phyloP scores from a whole-genome alignment of 2,113 vertebrate species.

The Phyllopteryx taeniolatus region DNA sequence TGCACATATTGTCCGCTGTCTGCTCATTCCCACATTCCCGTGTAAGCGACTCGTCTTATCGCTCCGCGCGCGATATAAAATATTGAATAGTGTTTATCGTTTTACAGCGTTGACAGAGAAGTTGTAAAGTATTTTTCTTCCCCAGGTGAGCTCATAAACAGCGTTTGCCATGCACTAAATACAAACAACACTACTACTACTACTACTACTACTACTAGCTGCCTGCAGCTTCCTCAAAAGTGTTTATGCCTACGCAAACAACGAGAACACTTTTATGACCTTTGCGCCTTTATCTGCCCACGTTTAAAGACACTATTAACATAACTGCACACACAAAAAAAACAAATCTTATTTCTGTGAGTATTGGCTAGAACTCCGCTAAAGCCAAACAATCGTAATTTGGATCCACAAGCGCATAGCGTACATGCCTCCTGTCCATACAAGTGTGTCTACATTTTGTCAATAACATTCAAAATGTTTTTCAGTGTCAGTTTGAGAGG shows the following conservation, averaged over 20 bases:
- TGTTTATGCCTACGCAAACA: background rate
- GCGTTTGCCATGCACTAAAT: background rate
- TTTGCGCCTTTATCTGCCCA: background rate
- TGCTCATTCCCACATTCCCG: background rate
- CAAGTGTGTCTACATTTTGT: background rate
- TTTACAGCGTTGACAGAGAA: slow-evolving; percentile 4
- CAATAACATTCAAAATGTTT: background rate
- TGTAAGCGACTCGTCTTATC: background rate
- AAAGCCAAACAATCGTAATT: background rate
- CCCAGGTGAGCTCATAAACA: background rate
- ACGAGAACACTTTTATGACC: background rate
- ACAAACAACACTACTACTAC: background rate
- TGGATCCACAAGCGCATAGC: background rate
- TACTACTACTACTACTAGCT: background rate
- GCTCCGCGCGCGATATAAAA: background rate
- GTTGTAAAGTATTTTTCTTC: background rate
- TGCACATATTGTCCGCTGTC: background rate
- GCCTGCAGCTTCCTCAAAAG: slow-evolving; percentile 2
- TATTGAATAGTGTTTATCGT: background rate
- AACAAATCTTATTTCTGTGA: background rate
- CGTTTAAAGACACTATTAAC: background rate
- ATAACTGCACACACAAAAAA: background rate
- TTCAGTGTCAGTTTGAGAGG: background rate
- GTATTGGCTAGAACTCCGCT: background rate
- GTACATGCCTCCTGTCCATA: background rate